Evolutionary conservation across 2,113 vertebrate genomes (phyloP), one percentile per base, ranked within the genome.

Genomic region (Laterallus jamaicensis): DNA sequence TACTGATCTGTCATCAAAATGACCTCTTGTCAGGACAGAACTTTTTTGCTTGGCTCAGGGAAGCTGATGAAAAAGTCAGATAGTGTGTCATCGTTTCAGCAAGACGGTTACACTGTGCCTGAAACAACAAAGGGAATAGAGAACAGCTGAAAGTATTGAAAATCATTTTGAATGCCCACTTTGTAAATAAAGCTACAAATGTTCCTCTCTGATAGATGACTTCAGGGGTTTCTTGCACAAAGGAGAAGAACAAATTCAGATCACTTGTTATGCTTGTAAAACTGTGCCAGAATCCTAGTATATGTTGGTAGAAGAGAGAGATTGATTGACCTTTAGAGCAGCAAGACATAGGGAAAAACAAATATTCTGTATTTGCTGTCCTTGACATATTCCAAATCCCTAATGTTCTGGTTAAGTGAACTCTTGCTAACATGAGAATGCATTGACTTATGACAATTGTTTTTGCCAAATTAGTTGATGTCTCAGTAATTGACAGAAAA

Each of bases 81-180:
- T 0, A 0, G 19, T 42, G 35, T 52, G 52, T 54, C 52, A 25
- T 54, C 4, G 52, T 54, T 54, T 54, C 26, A 12, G 24, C 26
- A 28, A 15, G 25, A 39, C 0, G 0, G 19, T 42, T 32, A 16
- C 40, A 60, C 60, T 64, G 28, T 37, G 32, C 26, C 74, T 82
- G 44, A 82, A 92, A 95, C 37, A 94, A 86, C n/a, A 81, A 81
- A 94, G 19, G 25, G 42, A 85, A 67, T 1, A 81, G 39, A 89
- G 37, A 74, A 73, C 67, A 88, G 29, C 26, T 86, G 29, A 83
- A 84, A 80, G 32, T 44, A 88, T 2, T 90, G 47, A 67, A 93
- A 90, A 85, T 59, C 2, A 77, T 88, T 94, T 91, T 87, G 75
- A 91, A 91, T 71, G 52, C 18, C 96, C 56, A 63, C 52, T 88